Evolutionary conservation across 2,113 vertebrate genomes (phyloP), one percentile per base, ranked within the genome.

Genomic region (Xyliphius kryptos): DNA sequence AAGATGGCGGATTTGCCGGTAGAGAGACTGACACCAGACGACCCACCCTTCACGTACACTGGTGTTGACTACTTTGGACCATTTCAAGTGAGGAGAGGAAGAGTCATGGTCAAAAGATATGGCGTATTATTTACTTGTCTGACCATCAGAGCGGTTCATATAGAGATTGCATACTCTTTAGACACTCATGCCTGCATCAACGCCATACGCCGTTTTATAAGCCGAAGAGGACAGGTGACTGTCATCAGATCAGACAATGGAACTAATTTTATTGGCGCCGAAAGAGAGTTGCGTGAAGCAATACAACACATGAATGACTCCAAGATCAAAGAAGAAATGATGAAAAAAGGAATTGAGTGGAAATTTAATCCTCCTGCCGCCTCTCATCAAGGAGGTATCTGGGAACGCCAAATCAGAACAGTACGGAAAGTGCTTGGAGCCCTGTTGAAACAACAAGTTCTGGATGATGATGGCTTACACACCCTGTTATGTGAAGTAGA

Each of bases 171-270:
- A 17, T 14, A 56, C 10, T 11, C 3, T 8, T 10, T 56, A 5
- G 26, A 43, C 52, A 63, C 64, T 1, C 32, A 56, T 21, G 40
- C 51, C 9, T 68, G 58, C 7, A 46, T 72, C 1, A 72, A 57
- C 5, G 52, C 65, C 3, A 2, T 72, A 1, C 20, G 46, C 3
- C 48, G 65, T 4, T 72, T 72, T 12, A 12, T 57, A 19, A 1
- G 44, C 21, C 47, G 59, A 46, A 63, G 59, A 63, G 70, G 60
- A 8, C 60, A 68, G 15, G 66, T 63, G 0, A 17, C 49, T 1
- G 14, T 61, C n/a, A 57, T 72, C 10, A 4, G 50, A 2, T 63
- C 64, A 8, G 64, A 72, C 21, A 72, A 68, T 36, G 58, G 65
- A 11, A 72, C 54, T 14, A 68, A 72, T 21, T 68, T 68, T 47